Base-by-base conservation (phyloP, 2,797 vertebrate species). In the Lepus oiostolus region DNA sequence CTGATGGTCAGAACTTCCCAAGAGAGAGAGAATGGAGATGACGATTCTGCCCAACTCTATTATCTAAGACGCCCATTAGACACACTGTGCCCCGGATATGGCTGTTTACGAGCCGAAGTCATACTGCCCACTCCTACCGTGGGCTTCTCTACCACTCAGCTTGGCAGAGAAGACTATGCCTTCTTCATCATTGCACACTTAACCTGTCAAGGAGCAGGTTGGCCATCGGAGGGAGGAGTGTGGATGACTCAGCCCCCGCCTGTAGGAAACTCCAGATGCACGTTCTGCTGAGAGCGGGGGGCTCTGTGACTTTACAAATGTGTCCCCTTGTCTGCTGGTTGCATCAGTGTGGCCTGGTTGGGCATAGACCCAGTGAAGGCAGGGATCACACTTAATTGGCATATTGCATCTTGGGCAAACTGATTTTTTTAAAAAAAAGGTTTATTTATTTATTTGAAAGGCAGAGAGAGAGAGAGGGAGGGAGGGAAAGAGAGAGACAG, bases 11-110 rank as follows among this genome's bases (percentile, higher is more conserved):
- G 47, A n/a, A 42, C 13, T 93, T 50, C 60, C 63, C 63, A 89
- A 91, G 32, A 65, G 35, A 14, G 60, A 94, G 62, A 86, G 30
- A 70, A 95, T 22, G n/a, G 84, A 92, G 92, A 77, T 4, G 74
- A 65, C 71, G 38, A 86, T 52, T 91, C 87, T 38, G 17, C 11
- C 50, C 32, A 22, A 65, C 6, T 28, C 22, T 24, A n/a, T 42
- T 28, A 12, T 50, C 74, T 5, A 75, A 92, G 71, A 30, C 17
- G 65, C 54, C 50, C 17, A 2, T 80, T 63, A 58, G 70, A 96
- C 10, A 63, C 1, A 32, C 1, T 90, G 22, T 35, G 22, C 19
- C 62, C n/a, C 52, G 75, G 32, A 81, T 54, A 93, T 7, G 81
- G 50, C 47, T 74, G 22, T 94, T 50, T 50, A 32, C 30, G 74